Base-by-base conservation (phyloP, 2,797 vertebrate species). In the Lithobates sylvaticus region DNA sequence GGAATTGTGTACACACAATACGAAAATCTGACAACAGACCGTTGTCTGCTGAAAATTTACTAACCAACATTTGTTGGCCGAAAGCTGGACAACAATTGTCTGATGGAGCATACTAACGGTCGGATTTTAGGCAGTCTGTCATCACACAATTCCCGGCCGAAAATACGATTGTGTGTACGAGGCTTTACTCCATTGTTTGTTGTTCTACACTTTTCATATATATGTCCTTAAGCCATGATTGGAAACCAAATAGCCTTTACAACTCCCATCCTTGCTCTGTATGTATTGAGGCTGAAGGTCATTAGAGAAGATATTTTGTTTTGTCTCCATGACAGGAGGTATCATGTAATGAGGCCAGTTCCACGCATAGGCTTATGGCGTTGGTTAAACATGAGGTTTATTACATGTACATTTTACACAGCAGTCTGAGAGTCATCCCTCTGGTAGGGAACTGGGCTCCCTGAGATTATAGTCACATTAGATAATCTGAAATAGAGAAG, bases 231-330 rank as follows among this genome's bases (percentile, higher is more conserved):
- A 71, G 67, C n/a, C 74, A 78, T 64, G 15, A 78, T 26, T 36
- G 29, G 16, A 68, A 82, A 83, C 82, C 68, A 36, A 76, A 81
- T 77, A 71, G 58, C 78, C 32, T 86, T 69, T 81, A 47, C 73
- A 32, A 21, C 72, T 76, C 47, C 68, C 67, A 34, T 69, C 32
- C 50, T n/a, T 54, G 47, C 54, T 78, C 75, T 65, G 36, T 50
- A 77, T 72, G 50, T 47, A 74, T 3, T 74, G 75, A 67, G 75
- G 85, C 78, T 87, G 71, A 18, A 85, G 85, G 74, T 82, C 76
- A 84, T 75, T 71, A 74, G 68, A 78, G 68, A 81, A 83, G 44
- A 74, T 85, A 79, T 83, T 88, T 88, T 88, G 61, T 75, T 84
- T 87, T 74, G 64, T 32, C 54, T 85, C 65, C 50, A 83, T 42